These are phyloP conservation scores for Nephrocerus scutellatus DNA, from an alignment of 2,888 invertebrate genomes.

Conservation along the genomic window DNA sequence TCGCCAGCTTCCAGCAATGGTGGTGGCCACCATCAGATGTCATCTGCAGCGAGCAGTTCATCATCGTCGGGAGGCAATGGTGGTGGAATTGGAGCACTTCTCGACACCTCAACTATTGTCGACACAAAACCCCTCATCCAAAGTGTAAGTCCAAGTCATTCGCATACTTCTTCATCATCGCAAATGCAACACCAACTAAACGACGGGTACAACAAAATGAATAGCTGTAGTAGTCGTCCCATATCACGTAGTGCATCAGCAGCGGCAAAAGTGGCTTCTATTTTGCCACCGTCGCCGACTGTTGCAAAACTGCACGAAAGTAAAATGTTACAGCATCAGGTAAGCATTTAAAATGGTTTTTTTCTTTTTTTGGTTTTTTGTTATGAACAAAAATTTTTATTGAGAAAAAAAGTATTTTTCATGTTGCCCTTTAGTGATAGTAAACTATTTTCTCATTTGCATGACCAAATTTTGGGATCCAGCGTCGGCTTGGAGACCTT, in stretches of 20 bases:
- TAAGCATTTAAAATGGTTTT: slow-evolving; percentile 62
- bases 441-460: too few species aligned
- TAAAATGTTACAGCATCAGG: slow-evolving; percentile 77
- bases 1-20: slow-evolving; percentile 54
- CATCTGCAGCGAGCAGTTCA: slow-evolving; percentile 33
- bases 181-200: slow-evolving; percentile 20
- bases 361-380: too few species aligned
- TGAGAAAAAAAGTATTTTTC: too few species aligned
- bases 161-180: slow-evolving; percentile 13
- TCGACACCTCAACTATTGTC: slow-evolving; percentile 55
- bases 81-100: slow-evolving; percentile 39
- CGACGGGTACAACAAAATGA: slow-evolving; percentile 16
- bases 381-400: too few species aligned
- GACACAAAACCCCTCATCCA: slow-evolving; percentile 59
- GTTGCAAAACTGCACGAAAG: slow-evolving; percentile 48
- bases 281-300: slow-evolving; percentile 32
- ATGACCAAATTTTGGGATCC: too few species aligned
- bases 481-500: too few species aligned
- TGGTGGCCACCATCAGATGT: slow-evolving; percentile 26
- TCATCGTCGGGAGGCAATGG: slow-evolving; percentile 65
- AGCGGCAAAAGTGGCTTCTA: slow-evolving; percentile 26
- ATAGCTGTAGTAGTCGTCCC: too few species aligned
- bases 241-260: slow-evolving; percentile 24
- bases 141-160: slow-evolving; percentile 67
- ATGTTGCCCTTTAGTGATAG: too few species aligned